phyloP scores from a whole-genome alignment of 1,140 invertebrate species.

The Potamilus streckersoni region DNA sequence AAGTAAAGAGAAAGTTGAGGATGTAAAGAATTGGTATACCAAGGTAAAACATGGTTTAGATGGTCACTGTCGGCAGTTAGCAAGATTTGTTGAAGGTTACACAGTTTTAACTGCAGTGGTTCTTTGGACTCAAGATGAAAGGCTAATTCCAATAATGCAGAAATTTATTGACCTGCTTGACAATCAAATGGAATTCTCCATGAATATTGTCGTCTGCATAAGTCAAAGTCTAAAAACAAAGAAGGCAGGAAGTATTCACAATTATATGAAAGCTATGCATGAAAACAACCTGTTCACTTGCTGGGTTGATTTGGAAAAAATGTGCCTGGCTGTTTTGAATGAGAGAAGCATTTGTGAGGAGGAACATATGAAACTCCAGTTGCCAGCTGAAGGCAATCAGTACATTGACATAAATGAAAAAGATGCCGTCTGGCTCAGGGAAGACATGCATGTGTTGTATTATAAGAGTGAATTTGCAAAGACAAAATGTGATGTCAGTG shows the following conservation, averaged over 20 bases:
- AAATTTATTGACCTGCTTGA: conserved; percentile 31
- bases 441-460: conserved; percentile 45
- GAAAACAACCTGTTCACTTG: conserved; percentile 16
- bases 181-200: conserved; percentile 16
- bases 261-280: conserved; percentile 9
- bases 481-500: conserved; percentile 15
- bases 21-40: conserved; percentile 28
- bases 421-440: conserved; percentile 37
- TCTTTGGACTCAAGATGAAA: conserved; percentile 33
- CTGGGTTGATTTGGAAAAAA: conserved; percentile 1
- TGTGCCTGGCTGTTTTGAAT: conserved; percentile 9
- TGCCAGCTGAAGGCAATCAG: conserved; percentile 5
- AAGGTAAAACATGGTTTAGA: conserved; percentile 23
- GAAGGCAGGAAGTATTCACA: conserved; percentile 1
- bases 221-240: background rate
- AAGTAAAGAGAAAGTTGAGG: conserved; percentile 4
- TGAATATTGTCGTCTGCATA: conserved; percentile 30
- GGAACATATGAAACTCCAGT: conserved; percentile 6
- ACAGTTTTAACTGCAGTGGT: conserved; percentile 35
- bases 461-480: conserved; percentile 28
- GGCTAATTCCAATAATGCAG: conserved; percentile 17
- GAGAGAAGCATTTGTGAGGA: background rate
- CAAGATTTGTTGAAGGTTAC: conserved; percentile 37
- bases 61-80: conserved; percentile 30
- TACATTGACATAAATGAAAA: conserved; percentile 20